Percentiles rank a stretch among this genome's conserved stretches.
These are phyloP conservation scores for Drosophila phalerata DNA, from an alignment of 2,888 invertebrate genomes.

Conservation along the genomic window DNA sequence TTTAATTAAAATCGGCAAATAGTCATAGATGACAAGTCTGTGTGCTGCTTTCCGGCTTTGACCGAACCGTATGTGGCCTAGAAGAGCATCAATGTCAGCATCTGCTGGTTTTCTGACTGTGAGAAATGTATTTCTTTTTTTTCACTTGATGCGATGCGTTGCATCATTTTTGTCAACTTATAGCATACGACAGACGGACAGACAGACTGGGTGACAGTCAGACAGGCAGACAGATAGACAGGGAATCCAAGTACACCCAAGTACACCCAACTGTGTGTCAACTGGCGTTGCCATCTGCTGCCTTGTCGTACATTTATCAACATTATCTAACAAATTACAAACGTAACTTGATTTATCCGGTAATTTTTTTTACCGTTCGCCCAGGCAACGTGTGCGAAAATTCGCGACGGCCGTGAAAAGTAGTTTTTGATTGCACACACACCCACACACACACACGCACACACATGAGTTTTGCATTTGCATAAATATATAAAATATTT, in stretches of 20 bases:
- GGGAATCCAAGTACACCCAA: conserved; percentile 19
- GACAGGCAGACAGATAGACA: neutral
- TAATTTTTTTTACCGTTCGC: conserved; percentile 75
- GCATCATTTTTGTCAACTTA: conserved; percentile 53
- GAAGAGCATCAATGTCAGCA: conserved; percentile 43
- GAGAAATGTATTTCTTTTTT: conserved; percentile 44
- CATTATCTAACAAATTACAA: conserved; percentile 84
- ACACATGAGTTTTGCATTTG: conserved; percentile 22
- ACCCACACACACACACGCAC: conserved; percentile 27
- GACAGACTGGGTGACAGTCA: conserved; percentile 12
- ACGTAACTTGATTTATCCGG: conserved; percentile 85
- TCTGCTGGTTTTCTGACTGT: conserved; percentile 17
- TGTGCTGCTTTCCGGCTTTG: conserved; percentile 15
- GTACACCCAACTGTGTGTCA: conserved; percentile 69
- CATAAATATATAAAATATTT: conserved; percentile 42
- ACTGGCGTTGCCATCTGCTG: conserved; percentile 49
- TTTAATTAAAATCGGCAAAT: conserved; percentile 64
- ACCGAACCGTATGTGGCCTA: conserved; percentile 10
- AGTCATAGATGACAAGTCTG: conserved; percentile 21
- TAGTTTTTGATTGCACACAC: conserved; percentile 49
- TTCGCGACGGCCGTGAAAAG: conserved; percentile 73
- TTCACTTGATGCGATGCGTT: conserved; percentile 30
- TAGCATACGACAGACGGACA: conserved; percentile 8
- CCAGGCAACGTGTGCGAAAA: conserved; percentile 53
- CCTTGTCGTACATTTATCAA: conserved; percentile 76